These are phyloP conservation scores for Lasioglossum zephyrum DNA, from an alignment of 2,888 invertebrate species.

Conservation along the genomic window DNA sequence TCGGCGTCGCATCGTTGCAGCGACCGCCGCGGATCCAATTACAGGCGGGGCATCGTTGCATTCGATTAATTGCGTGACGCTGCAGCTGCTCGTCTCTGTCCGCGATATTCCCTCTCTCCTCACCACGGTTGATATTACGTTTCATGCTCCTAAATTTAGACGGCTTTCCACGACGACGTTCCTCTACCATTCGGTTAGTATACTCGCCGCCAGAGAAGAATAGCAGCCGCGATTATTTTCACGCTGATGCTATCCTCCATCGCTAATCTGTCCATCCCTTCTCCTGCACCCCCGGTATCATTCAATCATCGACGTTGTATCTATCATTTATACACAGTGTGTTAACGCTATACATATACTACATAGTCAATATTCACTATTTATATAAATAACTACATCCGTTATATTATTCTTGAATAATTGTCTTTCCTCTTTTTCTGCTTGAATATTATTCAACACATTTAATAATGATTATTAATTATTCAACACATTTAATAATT, in stretches of 20 bases:
- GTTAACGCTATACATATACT: too few relatives aligned
- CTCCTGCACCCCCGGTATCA: not conserved
- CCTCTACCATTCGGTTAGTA: conserved; percentile 11
- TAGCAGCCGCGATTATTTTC: not conserved
- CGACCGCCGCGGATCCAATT: conserved; percentile 62
- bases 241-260: conserved; percentile 26
- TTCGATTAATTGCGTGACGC: conserved; percentile 69
- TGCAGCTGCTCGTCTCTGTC: conserved; percentile 66
- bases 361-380: too few relatives aligned
- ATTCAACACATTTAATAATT: too few relatives aligned
- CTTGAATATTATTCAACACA: too few relatives aligned
- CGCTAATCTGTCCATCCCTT: not conserved
- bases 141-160: conserved; percentile 69
- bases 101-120: not conserved
- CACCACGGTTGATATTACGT: conserved; percentile 48
- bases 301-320: not conserved
- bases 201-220: not conserved
- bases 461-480: too few relatives aligned
- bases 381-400: too few relatives aligned
- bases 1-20: conserved; percentile 5
- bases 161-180: conserved; percentile 40
- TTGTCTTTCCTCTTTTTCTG: too few relatives aligned
- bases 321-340: not conserved
- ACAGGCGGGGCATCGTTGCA: conserved; percentile 65
- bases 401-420: too few relatives aligned